Conservation (phyloP, 2,113 vertebrate species). For the Rhadina sibilatrix region DNA sequence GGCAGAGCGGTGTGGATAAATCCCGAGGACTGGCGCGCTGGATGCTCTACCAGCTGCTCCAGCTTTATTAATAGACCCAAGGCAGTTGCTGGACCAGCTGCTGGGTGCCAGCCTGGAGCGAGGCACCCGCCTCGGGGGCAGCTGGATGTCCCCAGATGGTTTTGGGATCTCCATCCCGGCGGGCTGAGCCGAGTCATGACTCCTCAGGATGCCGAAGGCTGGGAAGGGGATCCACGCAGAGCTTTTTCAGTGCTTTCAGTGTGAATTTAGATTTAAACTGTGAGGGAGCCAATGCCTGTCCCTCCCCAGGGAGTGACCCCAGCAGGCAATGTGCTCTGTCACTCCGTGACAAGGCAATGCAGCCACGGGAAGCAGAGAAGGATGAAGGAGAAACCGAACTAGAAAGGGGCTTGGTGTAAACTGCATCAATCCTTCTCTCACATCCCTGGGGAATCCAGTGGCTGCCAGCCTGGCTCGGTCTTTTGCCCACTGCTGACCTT, state of each 20-base stretch:
- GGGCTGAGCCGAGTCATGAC: background rate
- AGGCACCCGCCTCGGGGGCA: background rate
- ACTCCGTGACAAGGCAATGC: background rate
- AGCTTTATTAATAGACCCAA: slow-evolving; percentile 13
- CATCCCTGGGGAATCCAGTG: background rate
- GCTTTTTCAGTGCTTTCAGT: background rate
- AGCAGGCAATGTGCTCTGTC: background rate
- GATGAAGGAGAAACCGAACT: background rate
- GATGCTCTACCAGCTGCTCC: slow-evolving; percentile 46
- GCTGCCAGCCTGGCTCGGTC: background rate
- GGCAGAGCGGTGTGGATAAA: slow-evolving; percentile 57
- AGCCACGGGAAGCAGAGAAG: background rate
- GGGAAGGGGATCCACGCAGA: background rate
- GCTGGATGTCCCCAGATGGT: background rate
- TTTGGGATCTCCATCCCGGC: background rate
- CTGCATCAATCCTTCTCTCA: background rate
- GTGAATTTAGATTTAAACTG: background rate
- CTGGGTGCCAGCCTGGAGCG: background rate
- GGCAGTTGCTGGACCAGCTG: slow-evolving; percentile 13
- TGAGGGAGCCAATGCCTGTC: background rate
- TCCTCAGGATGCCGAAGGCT: background rate
- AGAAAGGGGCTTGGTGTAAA: background rate
- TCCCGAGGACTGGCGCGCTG: background rate
- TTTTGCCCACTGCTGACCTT: background rate
- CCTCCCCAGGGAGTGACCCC: background rate